Base-by-base conservation (phyloP, 2,888 invertebrate genomes). In the Lycia hirtaria region DNA sequence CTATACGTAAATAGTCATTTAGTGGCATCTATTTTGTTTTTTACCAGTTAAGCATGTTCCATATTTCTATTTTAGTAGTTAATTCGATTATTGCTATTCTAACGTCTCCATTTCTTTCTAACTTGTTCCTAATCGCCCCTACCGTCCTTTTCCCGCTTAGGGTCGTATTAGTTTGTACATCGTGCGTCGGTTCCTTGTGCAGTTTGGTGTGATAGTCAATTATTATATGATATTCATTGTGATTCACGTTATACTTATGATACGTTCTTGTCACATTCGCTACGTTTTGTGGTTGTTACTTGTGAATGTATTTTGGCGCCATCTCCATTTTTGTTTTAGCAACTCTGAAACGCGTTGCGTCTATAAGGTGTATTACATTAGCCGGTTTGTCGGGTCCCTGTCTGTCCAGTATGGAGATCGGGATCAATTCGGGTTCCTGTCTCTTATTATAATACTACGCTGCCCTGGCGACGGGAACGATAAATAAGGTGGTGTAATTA, bases 181-280 rank as follows among this genome's bases (percentile, higher is more conserved):
- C 52, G 54, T 50, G 68, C 67, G 67, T 60, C 45, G 65, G 45
- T 63, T 61, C 51, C 61, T 71, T 69, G 72, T 71, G 73, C 76
- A 72, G 77, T 74, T 72, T 75, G 79, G 75, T 74, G 76, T 82
- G 81, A 84, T 87, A 85, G 90, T 91, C 90, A 91, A 91, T 91
- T 91, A 91, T 86, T 90, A 83, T 83, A 81, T 83, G 80, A 82
- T 84, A 82, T 76, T 78, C 68, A 76, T 72, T 69, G 62, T 64
- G 55, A 56, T 63, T 64, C 61, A 61, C 56, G 26, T 37, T 63
- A 37, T 64, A n/a, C n/a, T n/a, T n/a, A 59, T 56, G 72, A 67
- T 40, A 50, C 72, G 76, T 65, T 73, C 73, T 63, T 71, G 80
- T 71, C 82, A 75, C 76, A 69, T 69, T 67, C 60, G 32, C 38